These are phyloP conservation scores for Lutjanus erythropterus DNA, from an alignment of 2,113 vertebrate species.

Conservation along the genomic window DNA sequence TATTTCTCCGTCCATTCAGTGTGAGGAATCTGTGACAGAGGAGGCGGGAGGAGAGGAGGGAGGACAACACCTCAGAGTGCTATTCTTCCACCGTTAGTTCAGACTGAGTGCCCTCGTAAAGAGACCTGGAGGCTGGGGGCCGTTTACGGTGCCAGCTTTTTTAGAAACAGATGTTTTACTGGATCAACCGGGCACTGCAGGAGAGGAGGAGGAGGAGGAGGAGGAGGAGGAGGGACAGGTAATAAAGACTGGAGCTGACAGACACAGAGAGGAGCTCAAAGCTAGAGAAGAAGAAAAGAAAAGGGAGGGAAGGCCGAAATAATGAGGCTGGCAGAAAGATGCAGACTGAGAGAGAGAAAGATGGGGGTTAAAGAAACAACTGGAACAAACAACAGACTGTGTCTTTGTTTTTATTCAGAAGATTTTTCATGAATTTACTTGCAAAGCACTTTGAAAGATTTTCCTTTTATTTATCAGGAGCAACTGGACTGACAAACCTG, in stretches of 20 bases:
- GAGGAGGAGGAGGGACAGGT: constrained; percentile 8
- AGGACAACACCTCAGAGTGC: constrained; percentile 59
- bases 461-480: not conserved
- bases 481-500: too few relatives aligned
- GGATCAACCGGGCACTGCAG: constrained; percentile 30
- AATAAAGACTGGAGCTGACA: constrained; percentile 32
- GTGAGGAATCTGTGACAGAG: not conserved
- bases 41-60: not conserved
- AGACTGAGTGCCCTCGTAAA: constrained; percentile 53
- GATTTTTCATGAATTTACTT: not conserved
- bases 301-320: not conserved
- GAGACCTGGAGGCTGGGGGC: constrained; percentile 34
- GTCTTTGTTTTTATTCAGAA: not conserved
- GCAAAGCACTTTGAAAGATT: not conserved
- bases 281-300: constrained; percentile 4
- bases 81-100: constrained; percentile 63
- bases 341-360: not conserved
- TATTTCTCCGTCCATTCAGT: not conserved
- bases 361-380: not conserved
- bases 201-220: not conserved
- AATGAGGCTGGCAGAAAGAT: constrained; percentile 12
- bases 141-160: constrained; percentile 49
- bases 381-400: not conserved
- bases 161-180: constrained; percentile 74
- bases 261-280: constrained; percentile 10